Evolutionary conservation across 1,140 invertebrate genomes (phyloP).

Genomic region (Platyura marginata): DNA sequence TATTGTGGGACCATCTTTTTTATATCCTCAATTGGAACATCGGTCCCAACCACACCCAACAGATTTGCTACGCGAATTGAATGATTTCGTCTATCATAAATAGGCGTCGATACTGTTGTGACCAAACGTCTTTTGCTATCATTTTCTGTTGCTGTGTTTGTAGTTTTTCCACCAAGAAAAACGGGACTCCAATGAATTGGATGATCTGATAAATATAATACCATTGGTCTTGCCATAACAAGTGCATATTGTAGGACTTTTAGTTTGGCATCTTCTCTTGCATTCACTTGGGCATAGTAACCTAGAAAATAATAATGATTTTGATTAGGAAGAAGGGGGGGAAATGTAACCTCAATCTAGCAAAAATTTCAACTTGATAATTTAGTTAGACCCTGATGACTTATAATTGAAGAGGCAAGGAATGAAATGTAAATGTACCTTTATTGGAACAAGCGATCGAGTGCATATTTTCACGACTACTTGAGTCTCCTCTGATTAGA

Average conservation of each 20-base stretch:
- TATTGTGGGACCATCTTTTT: conserved; percentile 80
- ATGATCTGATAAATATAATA: conserved; percentile 76
- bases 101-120: conserved; percentile 79
- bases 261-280: conserved; percentile 59
- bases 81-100: conserved; percentile 80
- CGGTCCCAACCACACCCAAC: conserved; percentile 83
- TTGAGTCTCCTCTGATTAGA: conserved; percentile 79
- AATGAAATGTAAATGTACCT: conserved; percentile 35
- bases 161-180: conserved; percentile 73
- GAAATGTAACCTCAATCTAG: no score
- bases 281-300: conserved; percentile 72
- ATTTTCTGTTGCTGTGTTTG: conserved; percentile 34
- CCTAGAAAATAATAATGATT: conserved; percentile 31
- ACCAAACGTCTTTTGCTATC: conserved; percentile 60
- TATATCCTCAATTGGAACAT: conserved; percentile 83
- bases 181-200: conserved; percentile 81
- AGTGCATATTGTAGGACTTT: conserved; percentile 86
- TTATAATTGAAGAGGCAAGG: not conserved
- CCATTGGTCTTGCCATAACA: conserved; percentile 76
- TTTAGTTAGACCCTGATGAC: no score
- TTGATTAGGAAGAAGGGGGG: no score
- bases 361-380: no score
- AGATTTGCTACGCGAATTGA: conserved; percentile 70
- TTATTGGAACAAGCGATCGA: conserved; percentile 95
- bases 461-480: conserved; percentile 64